These are phyloP conservation scores for Drosophila sechellia DNA, from an alignment of 1,140 invertebrate genomes.

Conservation along the genomic window DNA sequence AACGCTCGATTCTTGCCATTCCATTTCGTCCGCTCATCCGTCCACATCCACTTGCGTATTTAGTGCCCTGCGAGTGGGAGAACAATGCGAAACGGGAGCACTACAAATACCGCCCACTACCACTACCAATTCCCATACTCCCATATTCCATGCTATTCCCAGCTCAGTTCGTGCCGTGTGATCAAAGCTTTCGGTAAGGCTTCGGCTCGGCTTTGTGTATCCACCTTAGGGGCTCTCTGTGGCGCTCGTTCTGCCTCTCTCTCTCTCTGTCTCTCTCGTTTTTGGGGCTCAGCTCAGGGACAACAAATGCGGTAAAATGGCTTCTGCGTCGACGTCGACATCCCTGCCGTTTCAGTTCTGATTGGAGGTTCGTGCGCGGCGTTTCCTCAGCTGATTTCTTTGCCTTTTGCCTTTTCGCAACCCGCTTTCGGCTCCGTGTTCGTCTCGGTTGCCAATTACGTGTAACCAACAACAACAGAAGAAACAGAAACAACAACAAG, in stretches of 20 bases:
- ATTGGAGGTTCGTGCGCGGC: slow-evolving; percentile 81
- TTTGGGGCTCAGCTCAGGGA: slow-evolving; percentile 61
- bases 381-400: slow-evolving; percentile 73
- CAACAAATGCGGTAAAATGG: slow-evolving; percentile 56
- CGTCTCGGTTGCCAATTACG: slow-evolving; percentile 42
- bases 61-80: slow-evolving; percentile 30
- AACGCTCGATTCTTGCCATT: slow-evolving; percentile 72
- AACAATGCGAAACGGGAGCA: slow-evolving; percentile 44
- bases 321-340: slow-evolving; percentile 69
- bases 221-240: slow-evolving; percentile 25
- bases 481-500: slow-evolving; percentile 55
- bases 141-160: slow-evolving; percentile 25
- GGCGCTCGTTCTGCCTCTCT: slow-evolving; percentile 8
- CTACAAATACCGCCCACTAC: slow-evolving; percentile 51
- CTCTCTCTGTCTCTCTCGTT: neutral
- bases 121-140: slow-evolving; percentile 58
- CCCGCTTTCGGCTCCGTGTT: slow-evolving; percentile 56
- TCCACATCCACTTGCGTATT: slow-evolving; percentile 78
- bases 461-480: slow-evolving; percentile 35
- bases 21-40: slow-evolving; percentile 82
- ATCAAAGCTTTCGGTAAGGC: slow-evolving; percentile 53
- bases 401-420: slow-evolving; percentile 48
- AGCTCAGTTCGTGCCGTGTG: slow-evolving; percentile 54
- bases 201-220: slow-evolving; percentile 25
- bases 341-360: slow-evolving; percentile 80